Conservation (phyloP, 2,888 invertebrate genomes). For the Dryobotodes eremita region DNA sequence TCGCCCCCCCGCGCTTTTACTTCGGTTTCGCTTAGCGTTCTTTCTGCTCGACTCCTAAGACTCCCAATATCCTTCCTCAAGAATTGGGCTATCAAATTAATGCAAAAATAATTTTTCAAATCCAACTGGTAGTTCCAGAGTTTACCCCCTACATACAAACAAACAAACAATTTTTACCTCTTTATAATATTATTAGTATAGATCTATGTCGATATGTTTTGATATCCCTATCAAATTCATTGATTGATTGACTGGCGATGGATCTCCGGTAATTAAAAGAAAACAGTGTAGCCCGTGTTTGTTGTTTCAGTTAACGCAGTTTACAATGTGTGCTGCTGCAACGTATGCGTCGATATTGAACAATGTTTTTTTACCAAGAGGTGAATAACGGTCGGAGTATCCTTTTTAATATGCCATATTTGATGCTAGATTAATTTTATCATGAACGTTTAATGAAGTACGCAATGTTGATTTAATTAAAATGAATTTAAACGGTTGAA, state of each 20-base stretch:
- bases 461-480: background rate
- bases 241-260: constrained; percentile 9
- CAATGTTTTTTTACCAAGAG: background rate
- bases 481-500: background rate
- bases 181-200: no score
- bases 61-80: no score
- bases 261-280: constrained; percentile 45
- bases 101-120: no score
- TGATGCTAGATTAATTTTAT: constrained; percentile 1
- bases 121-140: no score
- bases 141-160: no score
- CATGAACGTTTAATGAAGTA: background rate
- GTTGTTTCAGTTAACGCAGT: constrained; percentile 28
- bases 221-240: background rate
- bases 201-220: constrained; percentile 17
- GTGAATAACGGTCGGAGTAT: background rate
- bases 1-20: no score
- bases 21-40: no score
- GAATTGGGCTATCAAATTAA: no score
- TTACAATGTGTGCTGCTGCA: constrained; percentile 8
- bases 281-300: constrained; percentile 40
- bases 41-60: no score
- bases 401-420: background rate
- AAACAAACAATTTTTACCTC: no score
- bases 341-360: constrained; percentile 19